Evolutionary conservation across 2,888 invertebrate species (phyloP), one percentile per base, ranked within the genome.

Genomic region (Macrophya annulata): DNA sequence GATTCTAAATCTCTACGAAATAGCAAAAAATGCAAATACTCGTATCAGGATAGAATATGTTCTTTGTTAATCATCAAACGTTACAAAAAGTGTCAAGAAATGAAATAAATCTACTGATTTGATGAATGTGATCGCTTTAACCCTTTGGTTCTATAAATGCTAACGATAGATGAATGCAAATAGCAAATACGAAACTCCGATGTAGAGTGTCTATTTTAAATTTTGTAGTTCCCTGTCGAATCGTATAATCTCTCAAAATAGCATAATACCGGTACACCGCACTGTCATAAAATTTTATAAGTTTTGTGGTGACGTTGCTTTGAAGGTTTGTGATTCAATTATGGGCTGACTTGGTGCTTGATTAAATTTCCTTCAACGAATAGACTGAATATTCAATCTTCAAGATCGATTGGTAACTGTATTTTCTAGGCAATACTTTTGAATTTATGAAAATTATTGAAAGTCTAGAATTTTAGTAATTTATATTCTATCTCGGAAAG

Each of bases 311-410:
- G 55, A 55, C 55, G 55, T 55, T 55, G n/a, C 55, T 55, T n/a
- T n/a, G 55, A 55, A 55, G n/a, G 55, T 55, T 55, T 55, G 55
- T n/a, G n/a, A 55, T 55, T n/a, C n/a, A 55, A 55, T 55, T 55
- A 55, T n/a, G n/a, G n/a, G 55, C 55, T 55, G 55, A 55, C 55
- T 55, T 55, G 55, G 2, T 55, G 55, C 55, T n/a, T 55, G 55
- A 55, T 55, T 55, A n/a, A n/a, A 55, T 55, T 55, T 55, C n/a
- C 55, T 55, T 55, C 55, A 15, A 5, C 51, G 55, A 55, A 55
- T 55, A 55, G 55, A 55, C 55, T 55, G 6, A n/a, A 55, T n/a
- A 55, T 55, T 55, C 55, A 55, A 55, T 55, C 55, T 55, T 1
- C 55, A 8, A 55, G 55, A 55, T 55, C 55, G 55, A 55, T n/a